Evolutionary conservation across 1,140 invertebrate genomes (phyloP), one percentile per base, ranked within the genome.

Genomic region (Diabrotica virgifera): DNA sequence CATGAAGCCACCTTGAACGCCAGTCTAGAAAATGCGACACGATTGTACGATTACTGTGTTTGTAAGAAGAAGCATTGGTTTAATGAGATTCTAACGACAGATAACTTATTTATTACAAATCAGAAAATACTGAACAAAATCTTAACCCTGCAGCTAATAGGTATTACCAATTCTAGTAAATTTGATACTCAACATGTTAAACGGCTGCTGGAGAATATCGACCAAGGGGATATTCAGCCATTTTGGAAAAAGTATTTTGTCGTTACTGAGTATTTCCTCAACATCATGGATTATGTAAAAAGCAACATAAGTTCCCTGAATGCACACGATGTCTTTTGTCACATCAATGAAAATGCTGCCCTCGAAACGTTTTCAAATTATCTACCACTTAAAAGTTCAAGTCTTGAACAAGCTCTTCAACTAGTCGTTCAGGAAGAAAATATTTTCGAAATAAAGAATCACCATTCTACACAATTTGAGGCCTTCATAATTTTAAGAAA

Each of bases 51-150:
- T 65, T 76, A 71, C 64, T 71, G 69, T 62, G 66, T 77, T 63
- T 76, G 68, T 58, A 69, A 68, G 63, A 69, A 70, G n/a, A 61
- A 72, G 53, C 74, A 78, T 67, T 79, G 77, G 77, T 64, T 78
- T 64, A 63, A 73, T 55, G 46, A 77, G 52, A 51, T 77, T 36
- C 58, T 64, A 36, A 68, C 71, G 67, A 14, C 54, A 46, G 24
- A 64, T 5, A 52, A n/a, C 38, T 11, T 54, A 60, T 14, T 37
- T 46, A 67, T 53, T 59, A 50, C 64, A 37, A 56, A 68, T 37
- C 65, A 55, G 52, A 53, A 54, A 56, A 65, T 72, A 37, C 61
- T 40, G 24, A 64, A 76, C 63, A 71, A 73, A 58, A 53, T 78
- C 5, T 12, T 68, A n/a, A 64, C 69, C 12, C 63, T 77, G 54